These are phyloP conservation scores for Eristalis intricaria DNA, from an alignment of 2,888 invertebrate genomes.

Conservation along the genomic window DNA sequence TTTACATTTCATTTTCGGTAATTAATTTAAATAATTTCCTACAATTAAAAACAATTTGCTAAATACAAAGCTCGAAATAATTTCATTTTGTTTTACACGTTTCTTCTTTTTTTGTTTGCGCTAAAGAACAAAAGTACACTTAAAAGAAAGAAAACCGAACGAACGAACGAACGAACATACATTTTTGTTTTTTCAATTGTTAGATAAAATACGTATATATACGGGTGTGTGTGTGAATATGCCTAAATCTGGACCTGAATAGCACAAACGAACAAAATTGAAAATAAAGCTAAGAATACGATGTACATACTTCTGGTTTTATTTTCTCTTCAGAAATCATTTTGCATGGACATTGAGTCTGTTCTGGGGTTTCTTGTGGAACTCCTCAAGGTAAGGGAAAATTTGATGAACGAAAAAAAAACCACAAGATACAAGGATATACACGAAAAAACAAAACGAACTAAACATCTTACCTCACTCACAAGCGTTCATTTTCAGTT, in stretches of 20 bases:
- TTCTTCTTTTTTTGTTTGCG: conserved; percentile 45
- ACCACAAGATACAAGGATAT: background rate
- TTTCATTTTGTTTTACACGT: background rate
- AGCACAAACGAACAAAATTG: conserved; percentile 20
- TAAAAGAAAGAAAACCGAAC: conserved; percentile 40
- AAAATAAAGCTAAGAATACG: background rate
- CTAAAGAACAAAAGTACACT: conserved; percentile 61
- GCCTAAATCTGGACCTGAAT: conserved; percentile 24
- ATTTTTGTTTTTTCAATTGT: conserved; percentile 26
- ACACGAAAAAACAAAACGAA: conserved; percentile 10
- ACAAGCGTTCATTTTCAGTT: conserved; percentile 46
- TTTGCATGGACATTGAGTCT: background rate
- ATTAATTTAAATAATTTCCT: conserved; percentile 49
- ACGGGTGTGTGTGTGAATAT: background rate
- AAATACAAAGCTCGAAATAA: conserved; percentile 65
- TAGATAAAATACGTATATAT: conserved; percentile 16
- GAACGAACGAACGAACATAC: conserved; percentile 30
- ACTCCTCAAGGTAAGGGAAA: background rate
- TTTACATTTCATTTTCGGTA: conserved; percentile 10
- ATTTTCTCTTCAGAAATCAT: background rate
- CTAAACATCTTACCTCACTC: conserved; percentile 32
- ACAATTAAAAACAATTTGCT: conserved; percentile 66
- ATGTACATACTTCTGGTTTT: background rate
- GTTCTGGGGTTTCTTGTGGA: background rate
- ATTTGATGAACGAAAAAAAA: too few relatives aligned